Evolutionary conservation across 2,113 vertebrate genomes (phyloP), one percentile per base, ranked within the genome.

Genomic region (Varanus salvator): DNA sequence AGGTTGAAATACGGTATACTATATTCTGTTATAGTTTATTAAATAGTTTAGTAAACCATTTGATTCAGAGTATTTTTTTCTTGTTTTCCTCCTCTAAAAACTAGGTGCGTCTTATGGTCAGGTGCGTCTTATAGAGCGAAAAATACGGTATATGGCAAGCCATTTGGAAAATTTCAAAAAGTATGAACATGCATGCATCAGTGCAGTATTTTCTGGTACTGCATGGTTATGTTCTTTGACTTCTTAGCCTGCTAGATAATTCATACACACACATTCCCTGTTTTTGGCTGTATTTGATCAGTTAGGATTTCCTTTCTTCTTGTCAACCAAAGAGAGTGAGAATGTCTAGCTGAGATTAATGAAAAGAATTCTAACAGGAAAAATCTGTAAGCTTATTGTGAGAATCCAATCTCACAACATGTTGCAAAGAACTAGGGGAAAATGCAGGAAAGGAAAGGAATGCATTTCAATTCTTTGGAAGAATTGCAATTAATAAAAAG

Each of bases 401-500:
- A 66, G 31, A 93, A 84, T 23, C 71, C 80, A 85, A 52, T 44
- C 31, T 82, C 88, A 52, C 15, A 77, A 15, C 60, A 48, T 75
- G 48, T 15, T 76, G 74, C 17, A 91, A 23, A 86, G 69, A 93
- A 50, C 14, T 81, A 93, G 84, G 8, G 60, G 91, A 8, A 5
- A 87, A 74, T 92, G 82, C n/a, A 74, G 7, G 12, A 57, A 88
- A 54, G 0, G 80, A 72, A 90, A 38, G 0, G 82, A 75, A 75
- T 21, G 48, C 69, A 23, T 57, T 85, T 83, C 27, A 38, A 69
- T 85, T 90, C 2, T 83, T 82, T 92, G 88, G 81, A 90, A 93
- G 90, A 93, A 81, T 78, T 3, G 57, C 19, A 80, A 80, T 15
- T 72, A 83, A 75, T 87, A 54, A 91, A 92, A 93, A 93, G 68